phyloP scores from a whole-genome alignment of 2,797 vertebrate species.

The Thaleichthys pacificus region DNA sequence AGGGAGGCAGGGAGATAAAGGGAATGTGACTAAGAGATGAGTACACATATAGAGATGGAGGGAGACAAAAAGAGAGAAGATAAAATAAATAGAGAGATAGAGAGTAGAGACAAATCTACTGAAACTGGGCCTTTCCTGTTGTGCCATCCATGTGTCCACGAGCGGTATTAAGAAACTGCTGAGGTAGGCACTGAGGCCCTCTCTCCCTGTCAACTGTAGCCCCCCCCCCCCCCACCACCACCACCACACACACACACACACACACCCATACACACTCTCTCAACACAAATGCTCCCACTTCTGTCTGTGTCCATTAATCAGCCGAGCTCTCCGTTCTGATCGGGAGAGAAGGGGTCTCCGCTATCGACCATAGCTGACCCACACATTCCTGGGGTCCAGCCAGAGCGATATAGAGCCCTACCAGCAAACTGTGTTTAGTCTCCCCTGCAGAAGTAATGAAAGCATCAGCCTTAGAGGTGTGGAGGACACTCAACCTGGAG shows the following conservation, averaged over 20 bases:
- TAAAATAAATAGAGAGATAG: conserved; percentile 36
- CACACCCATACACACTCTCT: conserved; percentile 17
- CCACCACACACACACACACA: conserved; percentile 34
- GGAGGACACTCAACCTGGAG: conserved; percentile 70
- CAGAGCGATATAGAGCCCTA: conserved; percentile 71
- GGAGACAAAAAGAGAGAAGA: conserved; percentile 57
- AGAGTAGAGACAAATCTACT: conserved; percentile 70
- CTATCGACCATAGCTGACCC: conserved; percentile 47
- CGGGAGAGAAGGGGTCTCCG: conserved; percentile 36
- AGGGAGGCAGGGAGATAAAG: neutral
- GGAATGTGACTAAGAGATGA: conserved; percentile 50
- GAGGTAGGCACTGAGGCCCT: conserved; percentile 69
- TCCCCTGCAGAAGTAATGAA: conserved; percentile 71
- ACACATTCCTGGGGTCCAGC: conserved; percentile 73
- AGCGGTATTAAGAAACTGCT: conserved; percentile 81
- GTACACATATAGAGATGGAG: conserved; percentile 51
- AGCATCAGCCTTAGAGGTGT: conserved; percentile 74
- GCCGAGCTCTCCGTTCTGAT: conserved; percentile 45
- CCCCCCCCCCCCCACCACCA: conserved; percentile 47
- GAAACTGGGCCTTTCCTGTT: conserved; percentile 71
- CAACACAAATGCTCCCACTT: conserved; percentile 37
- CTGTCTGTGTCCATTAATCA: conserved; percentile 64
- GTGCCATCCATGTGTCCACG: conserved; percentile 45
- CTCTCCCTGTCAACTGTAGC: conserved; percentile 69
- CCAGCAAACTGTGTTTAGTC: conserved; percentile 76